phyloP scores from a whole-genome alignment of 2,797 vertebrate species.

The Sardinella longiceps region DNA sequence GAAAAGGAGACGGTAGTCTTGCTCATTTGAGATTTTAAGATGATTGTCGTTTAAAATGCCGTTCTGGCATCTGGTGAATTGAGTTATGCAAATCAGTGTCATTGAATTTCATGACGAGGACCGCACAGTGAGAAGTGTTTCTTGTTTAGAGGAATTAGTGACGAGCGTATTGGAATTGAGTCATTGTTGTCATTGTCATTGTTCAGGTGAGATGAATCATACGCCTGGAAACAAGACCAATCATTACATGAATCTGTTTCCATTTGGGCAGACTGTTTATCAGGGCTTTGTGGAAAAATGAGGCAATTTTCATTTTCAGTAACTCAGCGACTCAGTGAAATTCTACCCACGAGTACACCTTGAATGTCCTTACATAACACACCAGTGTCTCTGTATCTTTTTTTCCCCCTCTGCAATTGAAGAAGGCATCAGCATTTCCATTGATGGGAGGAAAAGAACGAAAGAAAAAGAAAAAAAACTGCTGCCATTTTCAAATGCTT shows the following conservation, averaged over 20 bases:
- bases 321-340: constrained; percentile 11
- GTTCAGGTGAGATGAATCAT: constrained; percentile 22
- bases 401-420: not conserved
- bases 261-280: constrained; percentile 21
- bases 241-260: constrained; percentile 9
- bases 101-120: not conserved
- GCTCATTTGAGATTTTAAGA: constrained; percentile 48
- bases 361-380: constrained; percentile 19
- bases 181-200: constrained; percentile 14
- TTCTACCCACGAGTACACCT: constrained; percentile 16
- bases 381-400: not conserved
- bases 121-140: not conserved
- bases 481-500: constrained; percentile 14
- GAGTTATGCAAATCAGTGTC: not conserved
- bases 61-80: not conserved
- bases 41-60: constrained; percentile 6
- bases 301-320: not conserved
- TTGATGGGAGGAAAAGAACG: constrained; percentile 20
- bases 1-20: constrained; percentile 34
- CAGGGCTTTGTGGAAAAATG: not conserved
- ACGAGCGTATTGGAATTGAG: not conserved
- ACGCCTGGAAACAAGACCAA: not conserved
- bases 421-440: constrained; percentile 21
- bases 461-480: not conserved
- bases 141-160: not conserved